Base-by-base conservation (phyloP, 1,140 invertebrate genomes). In the Neodiprion virginianus region DNA sequence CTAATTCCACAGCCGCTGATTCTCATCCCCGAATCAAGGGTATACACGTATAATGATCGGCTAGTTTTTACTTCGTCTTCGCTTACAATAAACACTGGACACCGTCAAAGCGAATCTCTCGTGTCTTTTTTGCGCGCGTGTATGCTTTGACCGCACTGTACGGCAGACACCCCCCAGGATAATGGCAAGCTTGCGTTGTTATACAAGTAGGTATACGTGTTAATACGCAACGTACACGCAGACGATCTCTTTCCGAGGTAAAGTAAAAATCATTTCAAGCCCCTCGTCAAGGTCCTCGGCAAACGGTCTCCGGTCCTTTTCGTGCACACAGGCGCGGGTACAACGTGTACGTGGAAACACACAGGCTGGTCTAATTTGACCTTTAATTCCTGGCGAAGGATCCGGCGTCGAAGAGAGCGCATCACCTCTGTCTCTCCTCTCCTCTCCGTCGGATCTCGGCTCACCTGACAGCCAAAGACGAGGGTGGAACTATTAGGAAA, bases 401-500 rank as follows among this genome's bases (percentile, higher is more conserved):
- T n/a, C n/a, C 50, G 50, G 10, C 50, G 10, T 53, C 50, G 10
- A 53, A 14, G n/a, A 53, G n/a, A 53, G 50, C 50, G 10, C 10
- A 53, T 61, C 53, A 40, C 28, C 28, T 40, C 28, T 40, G 28
- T 40, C 28, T 40, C 28, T 40, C 28, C 28, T 40, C 28, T 40
- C 28, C 14, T 66, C 21, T 69, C 67, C 21, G 50, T 78, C 61
- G 47, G 48, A 70, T 61, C 75, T 78, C 48, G 49, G 70, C 40
- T 69, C 23, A 21, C 72, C 77, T 79, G 77, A 79, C 78, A 80
- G 75, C 53, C 71, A 74, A 74, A 81, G 81, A 84, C 77, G 79
- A 85, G 79, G 83, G 81, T 86, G 82, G 80, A 77, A 61, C 78
- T 77, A 84, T 84, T 81, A 81, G 73, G 70, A 73, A 80, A 83